phyloP scores from a whole-genome alignment of 2,113 vertebrate species.

The Gorsachius goisagi region DNA sequence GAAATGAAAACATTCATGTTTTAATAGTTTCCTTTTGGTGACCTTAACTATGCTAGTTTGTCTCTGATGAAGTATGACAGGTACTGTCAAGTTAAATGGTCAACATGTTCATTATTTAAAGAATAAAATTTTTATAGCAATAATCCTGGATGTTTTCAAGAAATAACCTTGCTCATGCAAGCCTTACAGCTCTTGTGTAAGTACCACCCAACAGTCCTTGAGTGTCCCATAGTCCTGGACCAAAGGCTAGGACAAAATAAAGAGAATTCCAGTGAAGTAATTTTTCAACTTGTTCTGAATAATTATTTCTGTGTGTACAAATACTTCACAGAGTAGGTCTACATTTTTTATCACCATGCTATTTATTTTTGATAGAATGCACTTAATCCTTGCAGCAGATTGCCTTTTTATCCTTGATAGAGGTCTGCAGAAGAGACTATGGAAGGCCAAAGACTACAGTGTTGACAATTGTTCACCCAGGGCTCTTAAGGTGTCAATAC shows the following conservation, averaged over 20 bases:
- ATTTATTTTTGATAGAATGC: neutral
- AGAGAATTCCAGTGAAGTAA: neutral
- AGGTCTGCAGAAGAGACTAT: neutral
- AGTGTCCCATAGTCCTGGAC: neutral
- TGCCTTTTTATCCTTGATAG: neutral
- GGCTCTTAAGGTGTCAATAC: neutral
- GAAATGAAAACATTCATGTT: slow-evolving; percentile 58
- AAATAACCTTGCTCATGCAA: neutral
- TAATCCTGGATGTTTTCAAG: neutral
- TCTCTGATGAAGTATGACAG: slow-evolving; percentile 43
- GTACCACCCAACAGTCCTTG: neutral
- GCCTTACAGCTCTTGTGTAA: neutral
- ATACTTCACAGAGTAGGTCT: neutral
- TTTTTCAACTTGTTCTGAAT: neutral
- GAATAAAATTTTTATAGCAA: slow-evolving; percentile 13
- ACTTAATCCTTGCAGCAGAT: neutral
- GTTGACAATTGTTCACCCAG: neutral
- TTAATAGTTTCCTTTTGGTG: slow-evolving; percentile 58
- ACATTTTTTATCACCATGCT: neutral
- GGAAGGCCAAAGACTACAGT: neutral
- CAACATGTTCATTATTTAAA: slow-evolving; percentile 46
- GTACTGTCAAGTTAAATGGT: slow-evolving; percentile 37
- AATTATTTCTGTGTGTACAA: neutral
- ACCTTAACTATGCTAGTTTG: slow-evolving; percentile 41
- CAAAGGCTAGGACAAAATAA: neutral